phyloP scores from a whole-genome alignment of 2,113 vertebrate species.

The Catharus fuscescens region DNA sequence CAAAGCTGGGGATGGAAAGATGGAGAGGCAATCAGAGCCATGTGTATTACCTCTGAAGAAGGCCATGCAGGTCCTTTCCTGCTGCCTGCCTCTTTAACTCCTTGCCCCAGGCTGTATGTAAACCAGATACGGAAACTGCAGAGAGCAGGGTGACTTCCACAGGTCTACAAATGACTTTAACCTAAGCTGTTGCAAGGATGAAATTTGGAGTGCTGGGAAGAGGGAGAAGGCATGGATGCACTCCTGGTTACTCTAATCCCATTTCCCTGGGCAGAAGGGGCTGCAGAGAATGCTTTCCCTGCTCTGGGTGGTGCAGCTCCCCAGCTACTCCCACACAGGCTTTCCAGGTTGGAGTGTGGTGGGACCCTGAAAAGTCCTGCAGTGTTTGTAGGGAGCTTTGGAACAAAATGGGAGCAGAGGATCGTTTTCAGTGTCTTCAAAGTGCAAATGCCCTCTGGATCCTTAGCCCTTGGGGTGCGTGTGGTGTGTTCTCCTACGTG shows the following conservation, averaged over 20 bases:
- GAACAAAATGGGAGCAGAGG: background rate
- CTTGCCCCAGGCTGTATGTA: background rate
- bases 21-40: conserved; percentile 4
- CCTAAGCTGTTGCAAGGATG: background rate
- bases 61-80: conserved; percentile 11
- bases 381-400: background rate
- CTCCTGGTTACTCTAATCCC: background rate
- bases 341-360: background rate
- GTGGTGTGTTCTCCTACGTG: background rate
- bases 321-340: background rate
- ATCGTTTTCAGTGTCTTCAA: background rate
- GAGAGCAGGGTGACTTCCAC: background rate
- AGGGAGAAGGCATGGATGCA: background rate
- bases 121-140: background rate
- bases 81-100: background rate
- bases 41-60: conserved; percentile 14
- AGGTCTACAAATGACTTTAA: background rate
- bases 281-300: background rate
- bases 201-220: conserved; percentile 17
- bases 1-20: background rate
- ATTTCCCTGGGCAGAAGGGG: background rate
- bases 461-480: background rate
- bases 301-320: background rate
- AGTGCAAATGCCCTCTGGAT: background rate
- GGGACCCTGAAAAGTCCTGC: background rate